Evolutionary conservation across 2,888 invertebrate species (phyloP).

Genomic region (Notocelia uddmanniana): DNA sequence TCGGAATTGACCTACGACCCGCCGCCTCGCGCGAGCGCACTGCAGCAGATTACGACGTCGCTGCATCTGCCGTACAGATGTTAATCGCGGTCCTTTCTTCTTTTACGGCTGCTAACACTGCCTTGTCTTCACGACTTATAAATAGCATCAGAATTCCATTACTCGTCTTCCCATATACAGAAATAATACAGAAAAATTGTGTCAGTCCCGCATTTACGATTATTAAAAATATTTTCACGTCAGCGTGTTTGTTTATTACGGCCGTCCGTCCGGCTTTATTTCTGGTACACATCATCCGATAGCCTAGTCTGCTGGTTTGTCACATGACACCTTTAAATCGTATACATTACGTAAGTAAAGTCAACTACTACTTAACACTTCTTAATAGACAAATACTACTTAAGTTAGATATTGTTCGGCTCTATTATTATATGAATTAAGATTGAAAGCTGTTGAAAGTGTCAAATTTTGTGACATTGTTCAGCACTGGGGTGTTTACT

Average conservation of each 20-base stretch:
- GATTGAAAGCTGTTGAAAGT: too few relatives aligned
- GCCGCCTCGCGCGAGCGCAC: constrained; percentile 54
- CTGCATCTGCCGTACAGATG: constrained; percentile 72
- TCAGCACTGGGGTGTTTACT: neutral
- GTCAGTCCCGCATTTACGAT: constrained; percentile 70
- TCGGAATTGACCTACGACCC: constrained; percentile 58
- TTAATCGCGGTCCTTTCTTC: constrained; percentile 66
- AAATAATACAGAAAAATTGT: constrained; percentile 64
- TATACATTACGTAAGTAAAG: too few relatives aligned
- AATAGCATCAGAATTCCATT: constrained; percentile 70
- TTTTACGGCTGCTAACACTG: constrained; percentile 67
- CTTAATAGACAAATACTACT: too few relatives aligned
- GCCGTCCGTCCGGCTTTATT: constrained; percentile 52
- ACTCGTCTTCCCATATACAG: constrained; percentile 55
- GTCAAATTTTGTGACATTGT: too few relatives aligned
- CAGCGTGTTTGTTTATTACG: constrained; percentile 36
- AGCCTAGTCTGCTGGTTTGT: constrained; percentile 5
- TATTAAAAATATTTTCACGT: constrained; percentile 46
- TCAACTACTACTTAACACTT: too few relatives aligned
- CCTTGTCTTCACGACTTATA: constrained; percentile 74
- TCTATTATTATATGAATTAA: too few relatives aligned
- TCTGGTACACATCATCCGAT: constrained; percentile 48
- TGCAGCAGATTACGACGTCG: constrained; percentile 65
- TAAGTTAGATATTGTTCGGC: too few relatives aligned
- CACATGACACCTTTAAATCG: neutral